A percentile compares a stretch with the other conserved stretches of the same genome.
phyloP scores from a whole-genome alignment of 2,113 vertebrate species.

The Hipposideros armiger region DNA sequence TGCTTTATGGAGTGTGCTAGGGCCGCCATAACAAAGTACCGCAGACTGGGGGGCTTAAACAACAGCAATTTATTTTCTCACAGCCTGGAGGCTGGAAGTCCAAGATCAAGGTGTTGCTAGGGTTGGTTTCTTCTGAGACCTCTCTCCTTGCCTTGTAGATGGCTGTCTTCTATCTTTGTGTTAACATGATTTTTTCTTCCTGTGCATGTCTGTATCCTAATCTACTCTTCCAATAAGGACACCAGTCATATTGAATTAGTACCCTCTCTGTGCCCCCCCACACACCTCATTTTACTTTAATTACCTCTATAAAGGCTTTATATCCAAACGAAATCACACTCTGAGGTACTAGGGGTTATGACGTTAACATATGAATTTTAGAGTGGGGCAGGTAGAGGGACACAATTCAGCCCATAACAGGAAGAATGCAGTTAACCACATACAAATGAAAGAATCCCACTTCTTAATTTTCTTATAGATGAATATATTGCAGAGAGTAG shows the following conservation, averaged over 20 bases:
- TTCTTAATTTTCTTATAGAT: neutral
- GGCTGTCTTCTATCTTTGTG: neutral
- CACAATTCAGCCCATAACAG: neutral
- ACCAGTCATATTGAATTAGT: neutral
- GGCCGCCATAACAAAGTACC: neutral
- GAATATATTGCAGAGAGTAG: neutral
- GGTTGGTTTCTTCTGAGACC: neutral
- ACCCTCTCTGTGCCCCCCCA: neutral
- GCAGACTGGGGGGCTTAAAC: neutral
- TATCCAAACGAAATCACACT: neutral
- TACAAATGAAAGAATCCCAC: neutral
- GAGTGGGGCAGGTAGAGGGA: neutral
- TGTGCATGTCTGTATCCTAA: neutral
- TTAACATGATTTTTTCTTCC: neutral
- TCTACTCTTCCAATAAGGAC: neutral
- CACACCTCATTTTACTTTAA: neutral
- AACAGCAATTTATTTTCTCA: neutral
- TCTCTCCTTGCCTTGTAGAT: neutral
- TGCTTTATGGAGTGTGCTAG: too few species aligned
- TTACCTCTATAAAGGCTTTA: neutral
- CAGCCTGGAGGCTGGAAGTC: neutral
- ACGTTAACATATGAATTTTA: neutral
- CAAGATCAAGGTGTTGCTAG: neutral
- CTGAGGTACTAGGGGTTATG: neutral
- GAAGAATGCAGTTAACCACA: neutral